Evolutionary conservation across 30 jellyfish, hydroid and myxozoan species (phyloP), one percentile per base, ranked within the genome.

Genomic region (Cassiopea xamachana): DNA sequence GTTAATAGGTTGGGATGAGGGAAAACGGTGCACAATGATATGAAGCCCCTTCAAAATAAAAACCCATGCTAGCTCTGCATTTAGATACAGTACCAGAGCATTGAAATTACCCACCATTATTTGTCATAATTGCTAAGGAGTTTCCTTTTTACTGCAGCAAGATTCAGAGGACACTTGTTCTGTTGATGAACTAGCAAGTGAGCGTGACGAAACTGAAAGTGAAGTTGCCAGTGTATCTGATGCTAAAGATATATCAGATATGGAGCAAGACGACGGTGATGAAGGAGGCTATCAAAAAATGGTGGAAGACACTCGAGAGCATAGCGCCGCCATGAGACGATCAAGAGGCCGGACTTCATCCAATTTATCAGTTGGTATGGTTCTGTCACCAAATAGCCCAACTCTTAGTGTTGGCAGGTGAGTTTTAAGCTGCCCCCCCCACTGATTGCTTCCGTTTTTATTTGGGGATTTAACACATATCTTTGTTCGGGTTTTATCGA

Each of bases 341-440:
- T 75, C 86, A 51, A 82, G 97, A 51, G 92, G 89, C 49, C 46
- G 92, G 48, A 94, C 86, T 5, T 75, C 90, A 8, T 89, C 93
- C 12, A 92, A 98, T 73, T 84, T 96, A 19, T 89, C 97, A 46
- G 86, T 87, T 85, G 90, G 92, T 64, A 82, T 79, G 46, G 89
- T 90, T 18, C 12, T 95, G 79, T 96, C 99, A 69, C 99, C 99
- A 12, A 97, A 92, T 48, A 96, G 99, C 68, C 99, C 99, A 7
- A 98, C 99, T 13, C 80, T 96, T 47, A 96, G 99, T 82, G 91
- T 88, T 46, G 99, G 99, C 48, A 96, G 99, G 99, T 96, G 60
- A 16, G 87, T 59, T 16, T 60, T 14, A 14, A 55, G 64, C 39
- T 27, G 39, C 39, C 39, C 39, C 39, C 39, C 39, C 39, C 39